phyloP scores from a whole-genome alignment of 1,140 invertebrate species.

The Popillia japonica region DNA sequence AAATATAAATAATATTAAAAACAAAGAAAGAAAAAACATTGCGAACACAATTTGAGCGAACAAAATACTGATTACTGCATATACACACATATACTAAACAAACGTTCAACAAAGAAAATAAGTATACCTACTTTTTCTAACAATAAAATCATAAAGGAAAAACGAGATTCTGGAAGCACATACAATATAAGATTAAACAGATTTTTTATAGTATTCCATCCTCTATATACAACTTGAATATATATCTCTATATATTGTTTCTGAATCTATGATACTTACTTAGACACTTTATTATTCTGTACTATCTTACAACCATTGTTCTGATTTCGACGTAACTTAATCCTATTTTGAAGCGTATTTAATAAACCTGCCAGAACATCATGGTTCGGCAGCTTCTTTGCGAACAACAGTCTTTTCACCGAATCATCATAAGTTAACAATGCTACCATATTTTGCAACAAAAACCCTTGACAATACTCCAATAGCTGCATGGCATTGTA shows the following conservation, averaged over 20 bases:
- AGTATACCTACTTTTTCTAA: background rate
- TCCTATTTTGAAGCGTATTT: constrained; percentile 79
- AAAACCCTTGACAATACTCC: constrained; percentile 88
- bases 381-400: constrained; percentile 88
- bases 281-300: constrained; percentile 39
- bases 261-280: background rate
- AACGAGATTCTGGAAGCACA: background rate
- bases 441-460: constrained; percentile 94
- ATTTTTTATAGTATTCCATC: too few relatives aligned
- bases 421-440: constrained; percentile 90
- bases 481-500: constrained; percentile 86
- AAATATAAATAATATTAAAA: constrained; percentile 26
- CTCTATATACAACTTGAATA: too few relatives aligned
- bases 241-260: too few relatives aligned
- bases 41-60: background rate
- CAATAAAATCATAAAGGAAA: background rate
- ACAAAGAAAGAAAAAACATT: constrained; percentile 6
- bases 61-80: constrained; percentile 2
- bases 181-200: background rate
- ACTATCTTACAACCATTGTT: constrained; percentile 46
- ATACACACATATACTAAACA: background rate
- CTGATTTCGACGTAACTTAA: constrained; percentile 68
- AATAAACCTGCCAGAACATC: constrained; percentile 86
- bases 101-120: background rate
- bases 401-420: constrained; percentile 86